phyloP scores from a whole-genome alignment of 1,140 invertebrate genomes.

The Phenacoccus solenopsis region DNA sequence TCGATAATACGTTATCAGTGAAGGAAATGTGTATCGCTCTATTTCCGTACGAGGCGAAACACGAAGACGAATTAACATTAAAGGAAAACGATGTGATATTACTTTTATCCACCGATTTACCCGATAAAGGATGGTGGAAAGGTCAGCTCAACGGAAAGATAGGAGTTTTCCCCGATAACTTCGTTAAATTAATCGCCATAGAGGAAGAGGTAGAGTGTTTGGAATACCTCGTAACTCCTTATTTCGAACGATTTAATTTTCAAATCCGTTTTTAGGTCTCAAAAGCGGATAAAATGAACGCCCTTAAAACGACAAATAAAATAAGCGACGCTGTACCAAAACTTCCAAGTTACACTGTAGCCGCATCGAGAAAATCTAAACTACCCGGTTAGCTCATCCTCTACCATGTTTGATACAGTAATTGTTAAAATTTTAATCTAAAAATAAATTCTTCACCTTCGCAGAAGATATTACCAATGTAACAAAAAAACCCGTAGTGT shows the following conservation, averaged over 20 bases:
- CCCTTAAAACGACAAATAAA: constrained; percentile 25
- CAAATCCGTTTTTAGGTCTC: not conserved
- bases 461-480: not conserved
- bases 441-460: not conserved
- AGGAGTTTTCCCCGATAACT: constrained; percentile 96
- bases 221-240: too few relatives aligned
- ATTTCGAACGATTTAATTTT: not conserved
- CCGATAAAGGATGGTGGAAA: constrained; percentile 94
- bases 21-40: constrained; percentile 70
- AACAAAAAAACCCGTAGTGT: not conserved
- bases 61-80: constrained; percentile 86
- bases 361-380: constrained; percentile 14
- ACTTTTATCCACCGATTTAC: constrained; percentile 71
- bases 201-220: constrained; percentile 24
- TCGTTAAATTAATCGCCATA: constrained; percentile 55
- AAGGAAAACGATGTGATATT: constrained; percentile 81
- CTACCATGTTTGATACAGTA: too few relatives aligned
- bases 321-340: constrained; percentile 27
- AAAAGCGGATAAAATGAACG: not conserved
- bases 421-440: too few relatives aligned
- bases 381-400: not conserved
- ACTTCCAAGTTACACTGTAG: constrained; percentile 15
- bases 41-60: constrained; percentile 78
- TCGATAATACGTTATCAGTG: too few relatives aligned
- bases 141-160: constrained; percentile 78